Evolutionary conservation across 2,888 invertebrate genomes (phyloP).

Genomic region (Tenthredo mesomela): DNA sequence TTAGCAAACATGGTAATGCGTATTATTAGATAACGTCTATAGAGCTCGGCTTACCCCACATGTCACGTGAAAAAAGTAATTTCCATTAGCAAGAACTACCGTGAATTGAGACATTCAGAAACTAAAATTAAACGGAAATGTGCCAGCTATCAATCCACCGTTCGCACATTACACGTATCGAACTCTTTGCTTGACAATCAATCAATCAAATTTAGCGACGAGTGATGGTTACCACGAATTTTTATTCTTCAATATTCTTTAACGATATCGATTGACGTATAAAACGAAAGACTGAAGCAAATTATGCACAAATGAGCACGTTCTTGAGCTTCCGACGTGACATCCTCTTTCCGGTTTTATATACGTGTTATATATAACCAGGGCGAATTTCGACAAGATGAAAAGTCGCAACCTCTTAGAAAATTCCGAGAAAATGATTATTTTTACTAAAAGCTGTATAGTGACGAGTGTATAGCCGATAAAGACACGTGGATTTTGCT

Average conservation of each 20-base stretch:
- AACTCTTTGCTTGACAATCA: not conserved
- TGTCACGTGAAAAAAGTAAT: constrained; percentile 6
- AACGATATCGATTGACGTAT: constrained; percentile 8
- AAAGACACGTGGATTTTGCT: not conserved
- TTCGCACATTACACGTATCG: not conserved
- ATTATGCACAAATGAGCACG: not conserved
- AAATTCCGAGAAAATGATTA: not conserved
- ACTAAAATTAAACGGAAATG: not conserved
- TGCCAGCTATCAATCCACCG: not conserved
- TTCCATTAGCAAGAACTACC: constrained; percentile 20
- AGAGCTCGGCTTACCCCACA: not conserved
- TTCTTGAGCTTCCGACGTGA: not conserved
- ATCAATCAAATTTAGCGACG: constrained; percentile 11
- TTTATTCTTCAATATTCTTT: not conserved
- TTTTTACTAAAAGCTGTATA: not conserved
- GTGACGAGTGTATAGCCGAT: not conserved
- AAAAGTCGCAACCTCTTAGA: not conserved
- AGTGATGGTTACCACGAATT: not conserved
- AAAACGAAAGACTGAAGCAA: not conserved
- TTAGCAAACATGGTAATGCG: constrained; percentile 1
- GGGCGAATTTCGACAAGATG: not conserved
- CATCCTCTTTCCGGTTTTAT: not conserved
- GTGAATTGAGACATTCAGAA: not conserved
- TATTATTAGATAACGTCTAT: not conserved
- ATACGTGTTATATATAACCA: not conserved